These are phyloP conservation scores for Adela reaumurella DNA, from an alignment of 2,888 invertebrate genomes.

Conservation along the genomic window DNA sequence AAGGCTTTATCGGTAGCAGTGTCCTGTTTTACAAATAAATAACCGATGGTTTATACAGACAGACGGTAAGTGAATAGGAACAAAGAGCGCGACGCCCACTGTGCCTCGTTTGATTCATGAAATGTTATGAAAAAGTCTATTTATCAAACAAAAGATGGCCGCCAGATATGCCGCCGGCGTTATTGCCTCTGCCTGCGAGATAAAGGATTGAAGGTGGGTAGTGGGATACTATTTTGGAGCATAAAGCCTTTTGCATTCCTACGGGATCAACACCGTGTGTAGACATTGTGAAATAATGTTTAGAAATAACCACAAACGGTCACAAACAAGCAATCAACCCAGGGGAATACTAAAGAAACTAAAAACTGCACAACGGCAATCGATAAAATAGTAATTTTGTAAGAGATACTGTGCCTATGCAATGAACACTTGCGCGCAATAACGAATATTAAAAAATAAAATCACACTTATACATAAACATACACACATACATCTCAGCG, in stretches of 20 bases:
- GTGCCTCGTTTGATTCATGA: conserved; percentile 29
- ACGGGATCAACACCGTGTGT: conserved; percentile 4
- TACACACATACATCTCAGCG: no score
- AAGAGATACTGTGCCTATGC: no score
- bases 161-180: conserved; percentile 40
- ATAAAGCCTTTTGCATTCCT: neutral
- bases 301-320: no score
- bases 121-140: conserved; percentile 40
- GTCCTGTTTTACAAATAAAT: conserved; percentile 42
- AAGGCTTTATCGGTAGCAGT: conserved; percentile 46
- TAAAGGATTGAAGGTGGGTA: neutral
- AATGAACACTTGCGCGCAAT: no score
- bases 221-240: neutral
- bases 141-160: conserved; percentile 43
- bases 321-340: no score
- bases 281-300: neutral
- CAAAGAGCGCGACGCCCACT: conserved; percentile 21
- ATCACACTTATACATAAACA: no score
- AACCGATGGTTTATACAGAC: conserved; percentile 36
- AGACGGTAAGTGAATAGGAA: conserved; percentile 28
- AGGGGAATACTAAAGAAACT: no score
- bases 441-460: no score
- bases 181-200: conserved; percentile 32
- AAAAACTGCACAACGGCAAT: no score
- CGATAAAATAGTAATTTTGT: no score